A percentile compares a stretch with the other conserved stretches of the same genome.
Conservation (phyloP, 2,113 vertebrate species). For the Merops nubicus region DNA sequence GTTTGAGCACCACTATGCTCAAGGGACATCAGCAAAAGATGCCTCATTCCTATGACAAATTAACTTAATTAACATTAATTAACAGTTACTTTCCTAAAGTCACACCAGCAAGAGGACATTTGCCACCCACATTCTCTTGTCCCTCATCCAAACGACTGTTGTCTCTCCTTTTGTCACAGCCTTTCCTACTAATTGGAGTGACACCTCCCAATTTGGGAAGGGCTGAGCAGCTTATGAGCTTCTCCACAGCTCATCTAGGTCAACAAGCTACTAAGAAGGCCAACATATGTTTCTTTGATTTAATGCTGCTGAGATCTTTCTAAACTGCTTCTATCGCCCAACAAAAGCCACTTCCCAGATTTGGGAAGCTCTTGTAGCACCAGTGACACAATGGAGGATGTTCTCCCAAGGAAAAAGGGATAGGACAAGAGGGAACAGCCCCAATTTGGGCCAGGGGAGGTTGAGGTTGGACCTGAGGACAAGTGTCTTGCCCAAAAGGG, state of each 20-base stretch:
- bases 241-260: constrained; percentile 63
- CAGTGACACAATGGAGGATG: not conserved
- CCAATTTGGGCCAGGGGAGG: not conserved
- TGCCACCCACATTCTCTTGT: not conserved
- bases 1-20: too few species aligned
- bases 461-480: not conserved
- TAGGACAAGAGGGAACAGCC: not conserved
- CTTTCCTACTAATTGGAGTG: constrained; percentile 52
- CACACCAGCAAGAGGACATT: not conserved
- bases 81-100: not conserved
- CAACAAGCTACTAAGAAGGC: constrained; percentile 56
- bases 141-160: not conserved
- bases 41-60: not conserved
- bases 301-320: not conserved
- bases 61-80: not conserved
- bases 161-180: constrained; percentile 10
- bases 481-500: not conserved
- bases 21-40: not conserved
- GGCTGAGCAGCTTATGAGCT: constrained; percentile 68
- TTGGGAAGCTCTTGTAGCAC: not conserved
- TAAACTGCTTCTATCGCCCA: not conserved
- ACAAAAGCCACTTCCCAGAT: not conserved
- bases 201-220: constrained; percentile 50
- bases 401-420: not conserved
- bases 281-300: constrained; percentile 65